phyloP scores from a whole-genome alignment of 2,113 vertebrate genomes.

The Apteryx owenii region DNA sequence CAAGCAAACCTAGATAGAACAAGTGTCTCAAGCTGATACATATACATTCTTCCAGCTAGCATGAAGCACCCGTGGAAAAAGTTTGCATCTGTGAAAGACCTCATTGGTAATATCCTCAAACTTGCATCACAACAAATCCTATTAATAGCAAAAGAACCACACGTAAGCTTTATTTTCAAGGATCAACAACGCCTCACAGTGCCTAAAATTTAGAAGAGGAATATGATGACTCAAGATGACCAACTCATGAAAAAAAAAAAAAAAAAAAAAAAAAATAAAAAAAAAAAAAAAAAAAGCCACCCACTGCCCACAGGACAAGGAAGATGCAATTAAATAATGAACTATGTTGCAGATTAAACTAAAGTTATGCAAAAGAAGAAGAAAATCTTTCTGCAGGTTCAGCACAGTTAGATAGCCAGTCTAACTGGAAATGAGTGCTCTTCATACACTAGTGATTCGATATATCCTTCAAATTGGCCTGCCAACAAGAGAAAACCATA shows the following conservation, averaged over 20 bases:
- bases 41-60: background rate
- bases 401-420: background rate
- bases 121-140: background rate
- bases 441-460: background rate
- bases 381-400: background rate
- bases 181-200: background rate
- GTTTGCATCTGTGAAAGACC: background rate
- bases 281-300: no score
- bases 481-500: background rate
- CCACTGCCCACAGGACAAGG: background rate
- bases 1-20: background rate
- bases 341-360: background rate
- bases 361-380: background rate
- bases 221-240: background rate
- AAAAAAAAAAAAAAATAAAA: background rate
- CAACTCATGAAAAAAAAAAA: background rate
- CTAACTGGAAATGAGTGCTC: background rate
- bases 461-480: rapidly evolving
- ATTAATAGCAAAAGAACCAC: background rate
- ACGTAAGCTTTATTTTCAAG: background rate
- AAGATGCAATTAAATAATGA: background rate
- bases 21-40: background rate
- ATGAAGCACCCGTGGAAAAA: background rate
- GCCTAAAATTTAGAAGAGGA: background rate
- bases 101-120: background rate